These are phyloP conservation scores for Sipha flava DNA, from an alignment of 1,140 invertebrate genomes.

Conservation along the genomic window DNA sequence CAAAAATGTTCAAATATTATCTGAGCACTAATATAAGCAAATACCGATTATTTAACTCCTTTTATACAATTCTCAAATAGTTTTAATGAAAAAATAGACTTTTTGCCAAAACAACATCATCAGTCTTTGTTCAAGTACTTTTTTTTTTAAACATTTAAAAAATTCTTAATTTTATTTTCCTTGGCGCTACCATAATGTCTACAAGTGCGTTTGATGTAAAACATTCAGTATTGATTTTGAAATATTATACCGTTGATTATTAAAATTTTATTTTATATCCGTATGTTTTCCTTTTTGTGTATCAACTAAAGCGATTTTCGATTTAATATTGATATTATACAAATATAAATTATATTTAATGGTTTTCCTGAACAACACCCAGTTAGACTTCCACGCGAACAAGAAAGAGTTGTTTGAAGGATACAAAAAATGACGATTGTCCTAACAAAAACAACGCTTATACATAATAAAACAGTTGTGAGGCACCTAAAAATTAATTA, in stretches of 20 bases:
- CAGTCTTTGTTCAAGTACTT: constrained; percentile 33
- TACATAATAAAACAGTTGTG: constrained; percentile 29
- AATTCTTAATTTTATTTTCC: constrained; percentile 28
- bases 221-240: not conserved
- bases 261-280: not conserved
- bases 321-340: not conserved
- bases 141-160: constrained; percentile 31
- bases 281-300: not conserved
- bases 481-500: constrained; percentile 27
- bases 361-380: constrained; percentile 30
- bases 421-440: constrained; percentile 32
- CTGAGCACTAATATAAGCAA: constrained; percentile 32
- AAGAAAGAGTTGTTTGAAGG: constrained; percentile 29
- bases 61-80: constrained; percentile 33
- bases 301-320: not conserved
- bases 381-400: constrained; percentile 32
- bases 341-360: not conserved
- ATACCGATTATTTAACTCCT: constrained; percentile 33
- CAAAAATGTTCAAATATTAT: constrained; percentile 32
- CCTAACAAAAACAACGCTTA: constrained; percentile 32
- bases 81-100: constrained; percentile 33
- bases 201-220: constrained; percentile 18
- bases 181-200: constrained; percentile 29
- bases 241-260: not conserved
- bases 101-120: constrained; percentile 33